A percentile compares a stretch with the other conserved stretches of the same genome.
These are phyloP conservation scores for Drosophila pseudoananassae DNA, from an alignment of 1,140 invertebrate species.

Conservation along the genomic window DNA sequence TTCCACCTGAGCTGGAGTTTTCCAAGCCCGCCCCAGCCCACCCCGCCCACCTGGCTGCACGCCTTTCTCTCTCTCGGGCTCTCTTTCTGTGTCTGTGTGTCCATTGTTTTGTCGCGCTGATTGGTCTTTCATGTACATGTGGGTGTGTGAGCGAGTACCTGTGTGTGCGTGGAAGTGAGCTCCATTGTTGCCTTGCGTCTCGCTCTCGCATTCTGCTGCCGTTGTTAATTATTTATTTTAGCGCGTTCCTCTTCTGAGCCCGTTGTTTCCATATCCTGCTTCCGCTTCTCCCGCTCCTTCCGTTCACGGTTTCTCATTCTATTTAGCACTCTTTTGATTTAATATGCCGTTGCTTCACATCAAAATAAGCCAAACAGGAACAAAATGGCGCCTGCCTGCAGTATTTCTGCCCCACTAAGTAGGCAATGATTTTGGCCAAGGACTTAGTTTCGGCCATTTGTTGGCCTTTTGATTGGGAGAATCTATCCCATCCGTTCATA, in stretches of 20 bases:
- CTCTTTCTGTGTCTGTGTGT: conserved; percentile 49
- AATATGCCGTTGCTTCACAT: conserved; percentile 51
- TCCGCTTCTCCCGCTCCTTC: not conserved
- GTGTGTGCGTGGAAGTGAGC: conserved; percentile 25
- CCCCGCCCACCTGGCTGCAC: not conserved
- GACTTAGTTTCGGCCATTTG: not conserved
- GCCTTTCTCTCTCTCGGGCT: conserved; percentile 8
- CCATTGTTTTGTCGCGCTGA: conserved; percentile 80
- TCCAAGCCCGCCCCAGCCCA: conserved; percentile 1
- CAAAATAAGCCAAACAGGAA: conserved; percentile 25
- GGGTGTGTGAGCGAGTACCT: conserved; percentile 26
- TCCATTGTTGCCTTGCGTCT: conserved; percentile 53
- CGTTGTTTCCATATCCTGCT: conserved; percentile 5
- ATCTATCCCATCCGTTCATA: no score
- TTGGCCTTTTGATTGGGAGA: conserved; percentile 3
- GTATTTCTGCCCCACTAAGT: conserved; percentile 14
- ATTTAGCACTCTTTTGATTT: conserved; percentile 58
- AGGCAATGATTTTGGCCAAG: conserved; percentile 27
- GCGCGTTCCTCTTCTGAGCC: conserved; percentile 35
- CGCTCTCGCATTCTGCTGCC: conserved; percentile 32
- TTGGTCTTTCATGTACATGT: conserved; percentile 69
- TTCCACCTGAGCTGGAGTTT: conserved; percentile 66
- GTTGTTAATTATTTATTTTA: conserved; percentile 79
- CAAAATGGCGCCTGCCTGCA: conserved; percentile 48
- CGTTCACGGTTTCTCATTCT: conserved; percentile 1